Base-by-base conservation (phyloP, 2,113 vertebrate genomes). In the Gopherus flavomarginatus region DNA sequence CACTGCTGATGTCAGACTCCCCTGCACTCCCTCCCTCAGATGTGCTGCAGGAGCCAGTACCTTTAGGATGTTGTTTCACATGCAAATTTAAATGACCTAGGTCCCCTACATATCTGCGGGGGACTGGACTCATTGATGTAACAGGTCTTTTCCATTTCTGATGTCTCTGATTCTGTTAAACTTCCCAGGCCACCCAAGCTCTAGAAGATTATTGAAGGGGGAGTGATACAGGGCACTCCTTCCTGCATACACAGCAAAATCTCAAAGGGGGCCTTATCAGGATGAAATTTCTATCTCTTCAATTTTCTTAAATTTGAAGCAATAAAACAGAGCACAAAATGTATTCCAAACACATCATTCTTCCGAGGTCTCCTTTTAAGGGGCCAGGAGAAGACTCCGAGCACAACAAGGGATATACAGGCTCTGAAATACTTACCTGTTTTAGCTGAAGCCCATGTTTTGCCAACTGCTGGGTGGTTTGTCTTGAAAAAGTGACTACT, bases 351-450 rank as follows among this genome's bases (percentile, higher is more conserved):
- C 65, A 52, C 84, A 87, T 44, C 83, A 42, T 17, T 90, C 50
- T 86, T 42, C 80, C 62, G 77, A 44, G 88, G 80, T 89, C 1
- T 0, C 88, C 85, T 94, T 90, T 75, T 27, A 90, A 0, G 0
- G 12, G 86, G 83, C 75, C 72, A 59, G 3, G 3, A 57, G 89
- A 95, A 94, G 27, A 62, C 88, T 14, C 80, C 78, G 0, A 0
- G 54, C 87, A 90, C 81, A 87, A 90, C 85, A 97, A 96, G 96
- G 96, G 96, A 94, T 97, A 65, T 49, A 80, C 93, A 95, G 97
- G 96, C 94, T 97, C 96, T 97, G 97, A 97, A 97, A 96, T 97
- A 97, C 96, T 75, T 96, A 96, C 96, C 95, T 91, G 86, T 80
- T 38, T 26, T 44, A 42, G 80, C 77, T 90, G 90, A 96, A 96